Evolutionary conservation across 2,888 invertebrate genomes (phyloP), one percentile per base, ranked within the genome.

Genomic region (Octonoba sinensis): DNA sequence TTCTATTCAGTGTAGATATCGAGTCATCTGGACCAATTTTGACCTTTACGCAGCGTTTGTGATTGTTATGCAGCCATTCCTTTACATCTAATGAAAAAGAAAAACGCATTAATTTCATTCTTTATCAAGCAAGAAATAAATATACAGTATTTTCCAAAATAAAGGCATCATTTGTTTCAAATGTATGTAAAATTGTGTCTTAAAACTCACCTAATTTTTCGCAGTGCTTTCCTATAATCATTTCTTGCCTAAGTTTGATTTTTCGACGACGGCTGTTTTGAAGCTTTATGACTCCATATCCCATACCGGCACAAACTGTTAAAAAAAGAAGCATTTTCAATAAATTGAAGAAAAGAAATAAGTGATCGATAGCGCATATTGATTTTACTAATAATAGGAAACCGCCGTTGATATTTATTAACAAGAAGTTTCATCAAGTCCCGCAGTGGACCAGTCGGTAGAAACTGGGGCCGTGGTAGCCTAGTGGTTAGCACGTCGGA

Each of bases 61-160:
- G 93, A 86, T 96, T 95, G 1, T 96, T 96, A 87, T 96, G 96
- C 20, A 97, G 90, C 97, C 97, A 97, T 88, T 97, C 96, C 46
- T 96, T 93, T 57, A 96, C 96, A 62, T 95, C 83, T 83, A 57
- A 16, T 3, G 15, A 8, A 22, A 74, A 57, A 20, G 13, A 44
- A 27, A 36, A 36, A 36, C 8, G 11, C 6, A 36, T 36, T 1
- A 3, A 36, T 36, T 36, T 36, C 8, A 36, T 3, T 36, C 11
- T 8, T 6, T 36, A 8, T 36, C 8, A 36, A 36, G 8, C 36
- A 36, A 8, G 8, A 36, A 36, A 36, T 3, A 36, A 6, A 6
- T 1, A 36, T 36, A 8, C 36, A 11, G n/a, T n/a, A n/a, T 56
- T 56, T n/a, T 56, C 11, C 11, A 20, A 56, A n/a, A 56, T 11